Base-by-base conservation (phyloP, 2,113 vertebrate genomes). In the Podilymbus podiceps region DNA sequence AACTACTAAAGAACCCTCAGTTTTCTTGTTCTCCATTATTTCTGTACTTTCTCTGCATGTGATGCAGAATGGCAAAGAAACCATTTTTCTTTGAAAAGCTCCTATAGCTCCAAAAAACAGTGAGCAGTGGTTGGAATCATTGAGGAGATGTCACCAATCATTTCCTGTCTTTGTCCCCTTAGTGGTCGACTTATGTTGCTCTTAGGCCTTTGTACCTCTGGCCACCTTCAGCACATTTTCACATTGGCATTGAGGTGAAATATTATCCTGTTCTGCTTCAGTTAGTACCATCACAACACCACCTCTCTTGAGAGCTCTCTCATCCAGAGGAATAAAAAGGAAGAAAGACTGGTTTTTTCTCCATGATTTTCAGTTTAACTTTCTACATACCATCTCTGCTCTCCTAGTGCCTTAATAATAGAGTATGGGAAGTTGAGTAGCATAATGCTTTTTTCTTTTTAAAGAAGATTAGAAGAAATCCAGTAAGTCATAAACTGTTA, bases 141-240 rank as follows among this genome's bases (percentile, higher is more conserved):
- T 24, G 56, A 71, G 38, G 18, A 42, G 12, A 12, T 14, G 6
- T 67, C 42, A 91, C 16, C 0, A 0, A 40, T 12, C 9, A 10
- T 5, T 30, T 83, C 52, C 13, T 79, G 64, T 60, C 24, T 46
- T 90, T 42, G 19, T 46, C 11, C 21, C 13, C 13, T 25, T 30
- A 62, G 8, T 42, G 24, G 31, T 75, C 3, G 1, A 27, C 14
- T 77, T 74, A 62, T 62, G 56, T 53, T 66, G 5, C 3, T 78
- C 11, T 74, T 35, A 68, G 9, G 9, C 49, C 27, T 66, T 63
- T 20, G 5, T 25, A 50, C 27, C 31, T 91, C 16, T 11, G 13
- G 30, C 3, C 56, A 18, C 44, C 7, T 66, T 77, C 12, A 71
- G 11, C 35, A 40, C 6, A 60, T 58, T 78, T 53, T 23, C 42